Conservation (phyloP, 2,797 vertebrate genomes). For the Ceryle rudis region DNA sequence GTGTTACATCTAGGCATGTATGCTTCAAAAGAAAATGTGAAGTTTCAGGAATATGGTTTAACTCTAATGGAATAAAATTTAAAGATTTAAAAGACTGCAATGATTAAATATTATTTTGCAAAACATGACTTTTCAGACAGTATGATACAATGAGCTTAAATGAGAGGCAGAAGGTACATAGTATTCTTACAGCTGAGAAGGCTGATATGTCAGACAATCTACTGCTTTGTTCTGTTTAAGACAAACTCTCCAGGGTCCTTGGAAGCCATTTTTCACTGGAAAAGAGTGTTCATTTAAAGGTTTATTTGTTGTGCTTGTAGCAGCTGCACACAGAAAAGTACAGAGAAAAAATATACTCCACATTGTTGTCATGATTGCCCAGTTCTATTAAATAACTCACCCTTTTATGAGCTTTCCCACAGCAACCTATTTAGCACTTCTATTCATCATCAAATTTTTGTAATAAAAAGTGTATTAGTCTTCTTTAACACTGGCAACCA, state of each 20-base stretch:
- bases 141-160: not conserved
- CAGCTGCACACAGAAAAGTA: not conserved
- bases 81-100: not conserved
- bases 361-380: not conserved
- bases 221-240: not conserved
- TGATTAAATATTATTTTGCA: conserved; percentile 14
- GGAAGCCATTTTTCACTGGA: not conserved
- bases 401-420: not conserved
- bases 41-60: not conserved
- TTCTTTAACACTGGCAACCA: not conserved
- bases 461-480: not conserved
- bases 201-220: not conserved
- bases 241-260: not conserved
- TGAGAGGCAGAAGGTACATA: not conserved
- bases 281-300: not conserved
- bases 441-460: not conserved
- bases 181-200: not conserved
- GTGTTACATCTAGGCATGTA: not conserved
- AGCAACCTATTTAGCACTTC: not conserved
- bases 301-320: not conserved
- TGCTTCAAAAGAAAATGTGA: conserved; percentile 5
- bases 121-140: not conserved
- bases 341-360: not conserved
- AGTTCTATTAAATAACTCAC: not conserved
- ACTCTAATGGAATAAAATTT: not conserved